Evolutionary conservation across 2,113 vertebrate species (phyloP).

Genomic region (Corapipo altera): DNA sequence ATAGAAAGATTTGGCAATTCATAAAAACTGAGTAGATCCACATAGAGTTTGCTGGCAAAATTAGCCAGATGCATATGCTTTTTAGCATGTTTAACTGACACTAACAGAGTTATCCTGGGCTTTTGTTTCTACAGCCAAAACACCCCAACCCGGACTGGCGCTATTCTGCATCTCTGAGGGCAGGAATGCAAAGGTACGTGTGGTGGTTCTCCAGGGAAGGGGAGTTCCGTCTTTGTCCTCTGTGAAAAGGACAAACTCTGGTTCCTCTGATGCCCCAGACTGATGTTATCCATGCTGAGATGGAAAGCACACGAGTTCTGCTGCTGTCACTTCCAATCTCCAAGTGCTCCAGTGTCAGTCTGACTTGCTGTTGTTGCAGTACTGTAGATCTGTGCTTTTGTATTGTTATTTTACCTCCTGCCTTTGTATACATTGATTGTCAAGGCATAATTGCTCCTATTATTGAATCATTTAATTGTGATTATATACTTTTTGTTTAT

Average conservation of each 20-base stretch:
- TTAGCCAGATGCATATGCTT: background rate
- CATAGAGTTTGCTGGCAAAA: background rate
- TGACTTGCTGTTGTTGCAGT: background rate
- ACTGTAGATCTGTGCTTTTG: background rate
- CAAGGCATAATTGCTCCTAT: slow-evolving; percentile 4
- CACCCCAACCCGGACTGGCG: slow-evolving; percentile 91
- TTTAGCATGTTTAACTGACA: background rate
- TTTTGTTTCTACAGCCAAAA: slow-evolving; percentile 87
- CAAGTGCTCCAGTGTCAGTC: background rate
- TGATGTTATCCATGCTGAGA: background rate
- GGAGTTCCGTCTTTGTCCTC: background rate
- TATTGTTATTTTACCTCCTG: background rate
- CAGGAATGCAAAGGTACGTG: slow-evolving; percentile 95
- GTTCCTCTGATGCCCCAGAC: background rate
- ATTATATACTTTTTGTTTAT: background rate
- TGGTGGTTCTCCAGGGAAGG: background rate
- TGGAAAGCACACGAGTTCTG: slow-evolving; percentile 1
- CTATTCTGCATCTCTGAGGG: slow-evolving; percentile 95
- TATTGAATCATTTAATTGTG: slow-evolving; percentile 23
- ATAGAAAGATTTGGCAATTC: background rate
- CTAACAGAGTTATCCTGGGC: slow-evolving; percentile 59
- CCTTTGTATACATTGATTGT: background rate
- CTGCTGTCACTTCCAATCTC: background rate
- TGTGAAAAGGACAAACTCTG: background rate
- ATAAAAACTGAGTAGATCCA: background rate